A percentile compares a stretch with the other conserved stretches of the same genome.
These are phyloP conservation scores for Catagonus wagneri DNA, from an alignment of 2,113 vertebrate genomes.

Conservation along the genomic window DNA sequence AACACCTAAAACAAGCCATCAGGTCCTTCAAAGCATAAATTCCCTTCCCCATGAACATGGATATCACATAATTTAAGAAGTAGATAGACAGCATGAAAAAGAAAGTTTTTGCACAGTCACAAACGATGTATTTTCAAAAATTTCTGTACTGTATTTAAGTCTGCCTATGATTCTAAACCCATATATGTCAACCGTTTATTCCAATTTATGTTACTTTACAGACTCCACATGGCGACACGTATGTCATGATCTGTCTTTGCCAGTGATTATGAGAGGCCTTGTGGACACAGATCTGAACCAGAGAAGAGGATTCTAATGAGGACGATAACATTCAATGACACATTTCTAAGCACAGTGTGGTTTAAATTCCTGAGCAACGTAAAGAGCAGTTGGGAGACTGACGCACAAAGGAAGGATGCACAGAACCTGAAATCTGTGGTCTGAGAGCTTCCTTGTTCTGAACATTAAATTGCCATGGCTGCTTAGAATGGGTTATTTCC, in stretches of 20 bases:
- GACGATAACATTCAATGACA: not conserved
- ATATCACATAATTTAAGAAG: not conserved
- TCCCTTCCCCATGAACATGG: not conserved
- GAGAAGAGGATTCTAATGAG: no score
- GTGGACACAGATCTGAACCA: not conserved
- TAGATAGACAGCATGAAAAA: rapidly evolving
- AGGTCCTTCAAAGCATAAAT: not conserved
- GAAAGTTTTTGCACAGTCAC: no score
- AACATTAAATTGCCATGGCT: no score
- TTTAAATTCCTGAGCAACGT: not conserved
- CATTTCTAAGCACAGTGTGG: not conserved
- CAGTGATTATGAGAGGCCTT: not conserved
- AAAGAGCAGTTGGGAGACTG: no score
- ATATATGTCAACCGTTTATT: not conserved
- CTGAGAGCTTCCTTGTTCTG: no score
- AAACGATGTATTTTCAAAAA: not conserved
- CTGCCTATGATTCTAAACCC: not conserved
- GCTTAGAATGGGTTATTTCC: no score
- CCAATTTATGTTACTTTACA: not conserved
- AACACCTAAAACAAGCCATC: not conserved
- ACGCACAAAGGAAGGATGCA: no score
- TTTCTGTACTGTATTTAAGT: not conserved
- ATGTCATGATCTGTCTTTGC: not conserved
- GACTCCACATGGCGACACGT: not conserved
- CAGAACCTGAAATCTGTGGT: no score